Conservation (phyloP, 2,888 invertebrate genomes). For the Aromia moschata region DNA sequence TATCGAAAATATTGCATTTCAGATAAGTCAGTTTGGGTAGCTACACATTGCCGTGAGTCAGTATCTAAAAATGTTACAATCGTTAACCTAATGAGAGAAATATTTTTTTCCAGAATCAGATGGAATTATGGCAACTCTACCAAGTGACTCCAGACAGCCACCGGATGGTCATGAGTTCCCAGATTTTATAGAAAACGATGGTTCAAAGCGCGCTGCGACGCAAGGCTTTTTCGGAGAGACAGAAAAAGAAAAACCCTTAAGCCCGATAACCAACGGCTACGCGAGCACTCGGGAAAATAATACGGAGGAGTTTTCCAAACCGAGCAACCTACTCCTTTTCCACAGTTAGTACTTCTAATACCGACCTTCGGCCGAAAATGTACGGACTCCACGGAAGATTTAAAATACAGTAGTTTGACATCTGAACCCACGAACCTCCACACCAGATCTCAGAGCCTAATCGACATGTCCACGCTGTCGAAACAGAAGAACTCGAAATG, state of each 20-base stretch:
- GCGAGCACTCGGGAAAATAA: background rate
- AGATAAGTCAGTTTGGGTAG: constrained; percentile 5
- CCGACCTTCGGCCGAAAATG: constrained; percentile 46
- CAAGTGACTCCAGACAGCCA: constrained; percentile 77
- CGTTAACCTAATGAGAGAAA: constrained; percentile 7
- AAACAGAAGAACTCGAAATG: constrained; percentile 65
- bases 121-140: constrained; percentile 65
- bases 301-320: constrained; percentile 26
- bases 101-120: constrained; percentile 53
- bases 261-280: background rate
- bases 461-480: constrained; percentile 59
- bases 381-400: constrained; percentile 44
- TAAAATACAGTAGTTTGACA: constrained; percentile 34
- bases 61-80: no score
- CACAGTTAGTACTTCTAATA: constrained; percentile 48
- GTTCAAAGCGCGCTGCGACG: constrained; percentile 10
- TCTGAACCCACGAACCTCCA: constrained; percentile 51
- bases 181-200: constrained; percentile 69
- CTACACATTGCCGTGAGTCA: constrained; percentile 5
- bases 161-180: constrained; percentile 87
- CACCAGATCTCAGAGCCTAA: constrained; percentile 65
- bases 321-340: constrained; percentile 28
- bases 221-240: constrained; percentile 30
- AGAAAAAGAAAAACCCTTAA: background rate
- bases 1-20: constrained; percentile 19